Conservation (phyloP, 2,113 vertebrate species). For the Turnix velox region DNA sequence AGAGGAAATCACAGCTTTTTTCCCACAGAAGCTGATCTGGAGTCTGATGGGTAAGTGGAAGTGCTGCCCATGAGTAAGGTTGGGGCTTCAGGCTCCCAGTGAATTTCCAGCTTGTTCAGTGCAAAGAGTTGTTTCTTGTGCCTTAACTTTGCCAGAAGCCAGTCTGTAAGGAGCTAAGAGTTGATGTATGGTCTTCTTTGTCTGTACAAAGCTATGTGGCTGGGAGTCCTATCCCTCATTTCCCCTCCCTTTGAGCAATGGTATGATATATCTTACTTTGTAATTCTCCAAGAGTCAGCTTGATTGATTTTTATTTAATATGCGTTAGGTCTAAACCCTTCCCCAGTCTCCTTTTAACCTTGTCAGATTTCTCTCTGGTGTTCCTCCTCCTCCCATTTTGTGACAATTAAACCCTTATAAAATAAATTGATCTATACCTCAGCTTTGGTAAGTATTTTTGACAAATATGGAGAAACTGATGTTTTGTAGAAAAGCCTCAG, state of each 20-base stretch:
- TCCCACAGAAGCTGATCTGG: not conserved
- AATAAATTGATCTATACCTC: not conserved
- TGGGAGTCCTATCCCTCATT: not conserved
- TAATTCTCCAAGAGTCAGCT: not conserved
- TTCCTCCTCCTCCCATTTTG: not conserved
- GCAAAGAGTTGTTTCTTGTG: rapidly evolving
- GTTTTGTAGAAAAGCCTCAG: not conserved
- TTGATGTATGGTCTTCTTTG: not conserved
- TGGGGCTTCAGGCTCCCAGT: not conserved
- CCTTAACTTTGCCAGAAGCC: not conserved
- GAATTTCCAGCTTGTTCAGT: not conserved
- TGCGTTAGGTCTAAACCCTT: not conserved
- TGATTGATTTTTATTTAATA: constrained; percentile 37
- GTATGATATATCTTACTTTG: not conserved
- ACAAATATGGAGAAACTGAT: not conserved
- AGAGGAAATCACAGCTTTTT: not conserved
- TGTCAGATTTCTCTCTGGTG: not conserved
- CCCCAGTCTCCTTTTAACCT: constrained; percentile 11
- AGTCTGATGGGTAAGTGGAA: not conserved
- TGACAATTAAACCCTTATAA: not conserved
- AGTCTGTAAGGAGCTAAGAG: not conserved
- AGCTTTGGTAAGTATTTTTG: not conserved
- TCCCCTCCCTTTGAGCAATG: not conserved
- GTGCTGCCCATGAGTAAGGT: not conserved
- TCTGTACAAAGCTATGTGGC: not conserved